These are phyloP conservation scores for Lates calcarifer DNA, from an alignment of 2,113 vertebrate species.

Conservation along the genomic window DNA sequence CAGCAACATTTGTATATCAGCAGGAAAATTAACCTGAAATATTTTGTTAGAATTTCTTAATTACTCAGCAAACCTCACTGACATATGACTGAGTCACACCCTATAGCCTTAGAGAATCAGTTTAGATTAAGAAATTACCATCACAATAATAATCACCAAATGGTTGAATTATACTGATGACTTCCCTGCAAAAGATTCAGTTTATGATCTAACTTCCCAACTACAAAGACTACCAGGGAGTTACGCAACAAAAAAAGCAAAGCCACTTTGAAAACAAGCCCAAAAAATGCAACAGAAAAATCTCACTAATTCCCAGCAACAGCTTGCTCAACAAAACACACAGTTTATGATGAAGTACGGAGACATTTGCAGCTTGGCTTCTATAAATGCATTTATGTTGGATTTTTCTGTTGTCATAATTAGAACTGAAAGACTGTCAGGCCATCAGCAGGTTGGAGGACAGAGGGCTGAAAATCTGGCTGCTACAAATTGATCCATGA, in stretches of 20 bases:
- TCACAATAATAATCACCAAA: not conserved
- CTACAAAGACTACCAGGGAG: not conserved
- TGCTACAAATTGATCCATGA: conserved; percentile 52
- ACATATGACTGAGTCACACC: not conserved
- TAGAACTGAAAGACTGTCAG: conserved; percentile 39
- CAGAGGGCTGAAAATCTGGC: conserved; percentile 54
- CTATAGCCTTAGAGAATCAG: not conserved
- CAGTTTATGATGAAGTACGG: conserved; percentile 14
- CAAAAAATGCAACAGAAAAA: not conserved
- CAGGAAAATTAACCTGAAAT: not conserved
- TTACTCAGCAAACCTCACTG: not conserved
- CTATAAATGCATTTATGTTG: conserved; percentile 24
- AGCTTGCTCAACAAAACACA: conserved; percentile 32
- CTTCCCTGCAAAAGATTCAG: not conserved
- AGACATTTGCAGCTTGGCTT: conserved; percentile 15
- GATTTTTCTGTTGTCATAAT: conserved; percentile 45
- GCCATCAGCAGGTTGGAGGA: conserved; percentile 40
- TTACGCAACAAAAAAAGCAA: not conserved
- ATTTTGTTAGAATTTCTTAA: not conserved
- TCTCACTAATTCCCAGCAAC: conserved; percentile 7
- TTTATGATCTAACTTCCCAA: not conserved
- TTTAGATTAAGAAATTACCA: not conserved
- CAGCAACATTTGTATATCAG: conserved; percentile 3
- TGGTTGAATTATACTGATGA: not conserved
- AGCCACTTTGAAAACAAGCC: conserved; percentile 1